Conservation (phyloP, 2,888 invertebrate genomes). For the Gastracanthus pulcherrimus region DNA sequence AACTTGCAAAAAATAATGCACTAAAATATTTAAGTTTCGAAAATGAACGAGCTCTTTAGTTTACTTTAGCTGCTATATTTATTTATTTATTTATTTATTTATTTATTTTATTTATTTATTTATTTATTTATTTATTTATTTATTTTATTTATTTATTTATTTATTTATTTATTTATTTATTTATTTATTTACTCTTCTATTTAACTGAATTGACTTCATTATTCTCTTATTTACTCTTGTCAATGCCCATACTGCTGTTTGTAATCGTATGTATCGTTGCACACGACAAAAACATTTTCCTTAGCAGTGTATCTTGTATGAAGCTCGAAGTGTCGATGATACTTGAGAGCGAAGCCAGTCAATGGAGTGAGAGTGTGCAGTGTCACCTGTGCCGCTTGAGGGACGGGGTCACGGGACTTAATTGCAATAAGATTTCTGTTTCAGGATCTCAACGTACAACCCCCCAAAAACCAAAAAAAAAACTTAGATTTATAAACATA, state of each 20-base stretch:
- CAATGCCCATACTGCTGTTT: slow-evolving; percentile 23
- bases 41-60: no score
- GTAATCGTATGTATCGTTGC: slow-evolving; percentile 31
- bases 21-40: no score
- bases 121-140: no score
- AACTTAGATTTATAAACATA: slow-evolving; percentile 57
- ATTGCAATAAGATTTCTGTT: slow-evolving; percentile 69
- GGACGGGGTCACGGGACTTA: slow-evolving; percentile 27
- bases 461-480: slow-evolving; percentile 51
- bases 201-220: background rate
- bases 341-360: slow-evolving; percentile 10
- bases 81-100: no score
- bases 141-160: no score
- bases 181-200: no score
- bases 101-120: no score
- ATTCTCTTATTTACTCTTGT: background rate
- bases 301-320: slow-evolving; percentile 1
- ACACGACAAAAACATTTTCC: slow-evolving; percentile 13
- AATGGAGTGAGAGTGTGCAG: slow-evolving; percentile 34
- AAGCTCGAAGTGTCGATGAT: slow-evolving; percentile 1
- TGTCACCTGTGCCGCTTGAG: slow-evolving; percentile 28
- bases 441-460: slow-evolving; percentile 68
- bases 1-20: no score
- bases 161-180: no score
- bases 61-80: no score